These are phyloP conservation scores for Erythrocebus patas DNA, from an alignment of 2,113 vertebrate genomes.

Conservation along the genomic window DNA sequence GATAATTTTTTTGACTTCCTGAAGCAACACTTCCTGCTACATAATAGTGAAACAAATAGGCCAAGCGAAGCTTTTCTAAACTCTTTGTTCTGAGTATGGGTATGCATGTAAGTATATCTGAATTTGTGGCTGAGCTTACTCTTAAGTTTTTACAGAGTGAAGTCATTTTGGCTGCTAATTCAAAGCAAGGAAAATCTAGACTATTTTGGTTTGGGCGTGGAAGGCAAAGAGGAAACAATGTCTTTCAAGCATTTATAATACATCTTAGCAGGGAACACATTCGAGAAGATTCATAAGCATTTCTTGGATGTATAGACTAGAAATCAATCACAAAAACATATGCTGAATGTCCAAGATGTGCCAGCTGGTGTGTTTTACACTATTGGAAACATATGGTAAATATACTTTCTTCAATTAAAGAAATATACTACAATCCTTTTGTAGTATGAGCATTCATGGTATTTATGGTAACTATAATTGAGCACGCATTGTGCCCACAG, in stretches of 20 bases:
- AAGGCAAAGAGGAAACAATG: constrained; percentile 43
- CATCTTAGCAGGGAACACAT: constrained; percentile 7
- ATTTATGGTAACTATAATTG: not conserved
- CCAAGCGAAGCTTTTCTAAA: not conserved
- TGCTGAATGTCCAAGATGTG: not conserved
- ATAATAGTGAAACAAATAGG: not conserved
- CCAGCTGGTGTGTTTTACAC: not conserved
- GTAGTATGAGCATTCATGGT: not conserved
- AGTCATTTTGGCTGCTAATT: constrained; percentile 55
- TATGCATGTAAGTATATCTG: not conserved
- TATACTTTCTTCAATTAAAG: not conserved
- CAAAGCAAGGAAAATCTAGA: constrained; percentile 55
- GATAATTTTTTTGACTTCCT: not conserved
- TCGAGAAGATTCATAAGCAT: constrained; percentile 32
- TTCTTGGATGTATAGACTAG: not conserved
- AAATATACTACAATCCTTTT: not conserved
- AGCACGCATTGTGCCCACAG: not conserved
- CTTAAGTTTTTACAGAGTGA: constrained; percentile 33
- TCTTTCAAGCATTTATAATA: constrained; percentile 19
- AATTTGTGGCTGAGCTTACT: not conserved
- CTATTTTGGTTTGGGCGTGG: constrained; percentile 43
- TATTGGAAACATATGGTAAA: constrained; percentile 58
- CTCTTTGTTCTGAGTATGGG: not conserved
- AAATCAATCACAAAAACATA: constrained; percentile 47
- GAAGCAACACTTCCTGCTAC: not conserved